These are phyloP conservation scores for Circaetus cinerascens DNA, from an alignment of 2,113 vertebrate species.

Conservation along the genomic window DNA sequence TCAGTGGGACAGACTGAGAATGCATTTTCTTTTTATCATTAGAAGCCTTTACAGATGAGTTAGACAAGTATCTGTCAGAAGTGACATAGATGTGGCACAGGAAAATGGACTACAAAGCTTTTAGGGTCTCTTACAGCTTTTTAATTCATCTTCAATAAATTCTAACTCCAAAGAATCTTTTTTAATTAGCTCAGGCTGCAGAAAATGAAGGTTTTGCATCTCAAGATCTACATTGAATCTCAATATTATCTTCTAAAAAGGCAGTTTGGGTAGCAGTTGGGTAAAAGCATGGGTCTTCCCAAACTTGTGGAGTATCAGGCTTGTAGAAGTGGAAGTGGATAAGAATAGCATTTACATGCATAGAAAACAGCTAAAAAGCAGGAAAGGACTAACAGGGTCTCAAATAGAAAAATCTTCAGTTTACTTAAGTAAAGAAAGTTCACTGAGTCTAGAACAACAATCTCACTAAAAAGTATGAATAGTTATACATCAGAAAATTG, in stretches of 20 bases:
- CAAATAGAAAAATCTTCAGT: background rate
- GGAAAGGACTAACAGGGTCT: background rate
- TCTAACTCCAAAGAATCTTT: background rate
- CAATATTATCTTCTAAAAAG: too few species aligned
- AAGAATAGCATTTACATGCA: background rate
- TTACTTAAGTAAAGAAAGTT: background rate
- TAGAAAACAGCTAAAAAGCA: background rate
- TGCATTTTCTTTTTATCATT: background rate
- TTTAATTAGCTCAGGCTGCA: background rate
- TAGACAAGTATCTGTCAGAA: background rate
- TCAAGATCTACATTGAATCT: background rate
- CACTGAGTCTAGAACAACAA: background rate
- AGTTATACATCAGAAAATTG: accelerated
- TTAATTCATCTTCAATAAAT: background rate
- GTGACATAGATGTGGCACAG: background rate
- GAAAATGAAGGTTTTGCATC: background rate
- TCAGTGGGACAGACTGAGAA: background rate
- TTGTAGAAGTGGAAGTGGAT: background rate
- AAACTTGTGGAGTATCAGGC: background rate
- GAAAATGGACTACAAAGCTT: background rate
- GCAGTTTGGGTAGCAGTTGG: background rate
- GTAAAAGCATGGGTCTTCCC: background rate
- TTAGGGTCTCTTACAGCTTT: background rate
- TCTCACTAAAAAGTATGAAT: background rate
- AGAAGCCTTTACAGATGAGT: background rate